Evolutionary conservation across 2,113 vertebrate species (phyloP).

Genomic region (Chunga burmeisteri): DNA sequence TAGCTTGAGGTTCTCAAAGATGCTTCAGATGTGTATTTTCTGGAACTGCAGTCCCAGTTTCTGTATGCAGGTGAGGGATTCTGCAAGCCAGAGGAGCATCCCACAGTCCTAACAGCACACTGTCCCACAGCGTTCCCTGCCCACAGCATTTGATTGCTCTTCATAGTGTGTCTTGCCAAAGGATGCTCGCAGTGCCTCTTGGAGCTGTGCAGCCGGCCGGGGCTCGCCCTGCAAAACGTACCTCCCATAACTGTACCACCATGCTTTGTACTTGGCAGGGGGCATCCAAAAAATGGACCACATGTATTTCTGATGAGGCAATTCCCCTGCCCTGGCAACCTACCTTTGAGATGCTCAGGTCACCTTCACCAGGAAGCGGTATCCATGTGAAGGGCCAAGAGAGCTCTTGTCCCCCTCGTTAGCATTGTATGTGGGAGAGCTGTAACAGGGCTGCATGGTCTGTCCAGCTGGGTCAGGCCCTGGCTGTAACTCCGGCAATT

Average conservation of each 20-base stretch:
- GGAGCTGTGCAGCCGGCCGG: too few relatives aligned
- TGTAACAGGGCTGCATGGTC: fast-evolving
- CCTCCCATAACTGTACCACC: fast-evolving
- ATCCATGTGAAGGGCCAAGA: neutral
- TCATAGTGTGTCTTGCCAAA: neutral
- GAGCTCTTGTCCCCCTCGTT: neutral
- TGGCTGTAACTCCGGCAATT: neutral
- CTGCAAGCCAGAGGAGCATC: neutral
- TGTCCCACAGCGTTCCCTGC: neutral
- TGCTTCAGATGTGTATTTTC: fast-evolving
- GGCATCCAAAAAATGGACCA: fast-evolving
- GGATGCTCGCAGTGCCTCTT: neutral
- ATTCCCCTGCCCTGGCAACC: neutral
- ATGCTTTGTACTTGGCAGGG: neutral
- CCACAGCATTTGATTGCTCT: fast-evolving
- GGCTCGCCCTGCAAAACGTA: neutral
- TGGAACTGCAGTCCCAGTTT: neutral
- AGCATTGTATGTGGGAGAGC: fast-evolving
- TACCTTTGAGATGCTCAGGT: neutral
- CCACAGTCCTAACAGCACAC: neutral
- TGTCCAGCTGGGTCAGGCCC: neutral
- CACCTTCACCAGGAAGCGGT: neutral
- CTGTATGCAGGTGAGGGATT: neutral
- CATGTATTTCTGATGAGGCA: neutral
- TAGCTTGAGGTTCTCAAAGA: neutral